Percentiles rank a stretch among this genome's conserved stretches.
These are phyloP conservation scores for Chionodraco myersi DNA, from an alignment of 2,113 vertebrate species.

Conservation along the genomic window DNA sequence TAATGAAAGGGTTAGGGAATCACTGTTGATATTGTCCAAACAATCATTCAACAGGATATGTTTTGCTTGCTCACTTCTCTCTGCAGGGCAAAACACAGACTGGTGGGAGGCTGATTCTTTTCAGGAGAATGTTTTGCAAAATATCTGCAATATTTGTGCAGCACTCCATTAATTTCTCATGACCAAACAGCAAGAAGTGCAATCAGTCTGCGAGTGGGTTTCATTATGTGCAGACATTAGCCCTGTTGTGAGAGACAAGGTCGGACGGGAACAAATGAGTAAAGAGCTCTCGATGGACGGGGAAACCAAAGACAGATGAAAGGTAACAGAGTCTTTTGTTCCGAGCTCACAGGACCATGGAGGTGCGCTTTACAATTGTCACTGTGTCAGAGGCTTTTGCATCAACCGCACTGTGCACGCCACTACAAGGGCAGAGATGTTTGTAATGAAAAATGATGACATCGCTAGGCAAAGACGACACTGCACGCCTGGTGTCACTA, in stretches of 20 bases:
- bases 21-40: slow-evolving; percentile 37
- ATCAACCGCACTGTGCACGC: slow-evolving; percentile 43
- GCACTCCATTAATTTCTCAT: slow-evolving; percentile 71
- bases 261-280: slow-evolving; percentile 64
- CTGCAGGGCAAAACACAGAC: slow-evolving; percentile 54
- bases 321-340: slow-evolving; percentile 66
- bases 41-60: slow-evolving; percentile 43
- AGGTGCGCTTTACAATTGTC: slow-evolving; percentile 61
- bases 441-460: slow-evolving; percentile 76
- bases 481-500: slow-evolving; percentile 62
- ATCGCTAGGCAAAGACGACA: slow-evolving; percentile 46
- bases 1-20: slow-evolving; percentile 30
- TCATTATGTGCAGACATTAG: slow-evolving; percentile 69
- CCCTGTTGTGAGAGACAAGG: slow-evolving; percentile 58
- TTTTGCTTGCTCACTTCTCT: slow-evolving; percentile 56
- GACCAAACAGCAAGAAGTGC: slow-evolving; percentile 68
- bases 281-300: slow-evolving; percentile 47
- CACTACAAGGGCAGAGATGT: slow-evolving; percentile 50
- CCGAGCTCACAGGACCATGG: slow-evolving; percentile 50
- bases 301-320: slow-evolving; percentile 51
- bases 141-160: slow-evolving; percentile 63
- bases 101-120: slow-evolving; percentile 61
- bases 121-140: slow-evolving; percentile 31
- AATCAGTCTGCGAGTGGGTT: slow-evolving; percentile 54
- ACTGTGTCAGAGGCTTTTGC: slow-evolving; percentile 59